Base-by-base conservation (phyloP, 2,113 vertebrate species). In the Sisor rabdophorus region DNA sequence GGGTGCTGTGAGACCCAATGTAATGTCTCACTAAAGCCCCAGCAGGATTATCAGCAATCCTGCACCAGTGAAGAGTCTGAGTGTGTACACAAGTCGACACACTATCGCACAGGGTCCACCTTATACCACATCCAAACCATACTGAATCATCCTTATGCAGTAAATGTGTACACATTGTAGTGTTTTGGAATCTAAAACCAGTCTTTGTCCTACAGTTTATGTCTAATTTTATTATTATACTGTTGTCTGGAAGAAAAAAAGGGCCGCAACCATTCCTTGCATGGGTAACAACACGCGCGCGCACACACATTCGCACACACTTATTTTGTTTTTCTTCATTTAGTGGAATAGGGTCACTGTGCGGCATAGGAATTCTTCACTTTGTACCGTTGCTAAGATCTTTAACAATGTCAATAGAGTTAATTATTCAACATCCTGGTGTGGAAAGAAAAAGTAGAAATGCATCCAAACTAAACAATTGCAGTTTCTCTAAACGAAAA, bases 1-100 rank as follows among this genome's bases (percentile, higher is more conserved):
- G 80, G 87, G 83, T 71, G 10, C 83, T 86, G 82, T 77, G 67
- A 52, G 83, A 79, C 67, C 80, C 80, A 69, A 79, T 84, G 71
- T 73, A 40, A 79, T 50, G 70, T 78, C 75, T 78, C 36, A 22
- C 58, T 79, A 67, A 52, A 44, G 79, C 53, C 44, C 73, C 75
- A 73, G 77, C 72, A 75, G 68, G 60, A 79, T 81, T 72, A 47
- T 56, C 30, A 72, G 26, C 61, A 77, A 20, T 68, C 69, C 20
- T 16, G 61, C 36, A 75, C 40, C 44, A 76, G 61, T 60, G 15
- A 67, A 79, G 56, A 71, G 30, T 32, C 44, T 55, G 53, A 22
- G 58, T 71, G 50, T 63, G 40, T 22, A 28, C 30, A 17, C 19
- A 32, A 11, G n/a, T 48, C 65, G 2, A 50, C 47, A 50, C 9